Conservation (phyloP, 2,113 vertebrate genomes). For the Dromiciops gliroides region DNA sequence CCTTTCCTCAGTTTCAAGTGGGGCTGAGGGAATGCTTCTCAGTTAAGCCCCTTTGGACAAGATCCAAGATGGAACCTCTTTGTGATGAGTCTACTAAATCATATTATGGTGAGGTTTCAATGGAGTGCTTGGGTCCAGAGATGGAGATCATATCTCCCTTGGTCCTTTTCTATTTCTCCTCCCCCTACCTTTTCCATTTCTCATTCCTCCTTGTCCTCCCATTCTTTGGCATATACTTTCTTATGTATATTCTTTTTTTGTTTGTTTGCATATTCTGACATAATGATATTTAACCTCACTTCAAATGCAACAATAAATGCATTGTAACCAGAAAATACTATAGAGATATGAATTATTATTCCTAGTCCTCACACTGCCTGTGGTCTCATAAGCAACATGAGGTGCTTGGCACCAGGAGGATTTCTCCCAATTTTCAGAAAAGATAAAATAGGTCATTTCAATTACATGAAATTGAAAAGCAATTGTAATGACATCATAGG, state of each 20-base stretch:
- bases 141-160: neutral
- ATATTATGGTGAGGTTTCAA: slow-evolving; percentile 61
- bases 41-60: slow-evolving; percentile 66
- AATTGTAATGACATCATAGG: neutral
- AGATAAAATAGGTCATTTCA: neutral
- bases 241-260: neutral
- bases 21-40: slow-evolving; percentile 70
- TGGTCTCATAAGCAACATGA: neutral
- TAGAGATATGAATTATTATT: neutral
- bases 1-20: slow-evolving; percentile 42
- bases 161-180: neutral
- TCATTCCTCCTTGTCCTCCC: neutral
- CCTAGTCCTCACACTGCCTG: neutral
- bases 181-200: neutral
- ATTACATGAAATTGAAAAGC: neutral
- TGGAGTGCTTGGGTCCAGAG: neutral
- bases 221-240: neutral
- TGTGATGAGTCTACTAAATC: neutral
- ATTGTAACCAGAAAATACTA: neutral
- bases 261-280: neutral
- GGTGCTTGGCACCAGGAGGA: neutral
- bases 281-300: neutral
- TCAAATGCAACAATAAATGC: neutral
- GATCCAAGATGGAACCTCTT: slow-evolving; percentile 28
- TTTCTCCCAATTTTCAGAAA: neutral